These are phyloP conservation scores for Notodonta dromedarius DNA, from an alignment of 2,888 invertebrate species.

Conservation along the genomic window DNA sequence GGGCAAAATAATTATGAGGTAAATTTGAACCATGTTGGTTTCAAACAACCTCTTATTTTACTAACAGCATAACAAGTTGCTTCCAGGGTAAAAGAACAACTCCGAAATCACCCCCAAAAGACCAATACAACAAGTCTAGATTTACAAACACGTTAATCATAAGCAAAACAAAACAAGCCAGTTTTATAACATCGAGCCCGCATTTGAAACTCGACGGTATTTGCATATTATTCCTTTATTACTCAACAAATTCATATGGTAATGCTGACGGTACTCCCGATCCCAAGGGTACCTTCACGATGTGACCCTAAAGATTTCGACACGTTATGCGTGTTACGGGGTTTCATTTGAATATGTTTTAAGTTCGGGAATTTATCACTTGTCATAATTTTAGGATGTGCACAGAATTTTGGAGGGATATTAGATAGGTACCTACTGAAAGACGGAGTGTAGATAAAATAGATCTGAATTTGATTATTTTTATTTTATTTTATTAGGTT, in stretches of 20 bases:
- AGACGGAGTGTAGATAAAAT: too few relatives aligned
- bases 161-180: constrained; percentile 46
- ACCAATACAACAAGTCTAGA: constrained; percentile 40
- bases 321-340: constrained; percentile 45
- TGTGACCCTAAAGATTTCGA: constrained; percentile 59
- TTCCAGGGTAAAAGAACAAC: neutral
- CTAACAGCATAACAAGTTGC: neutral
- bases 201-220: constrained; percentile 54
- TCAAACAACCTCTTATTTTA: neutral
- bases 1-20: too few relatives aligned
- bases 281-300: constrained; percentile 55
- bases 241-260: constrained; percentile 75
- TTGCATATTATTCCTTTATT: constrained; percentile 81
- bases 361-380: constrained; percentile 37
- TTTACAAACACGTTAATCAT: constrained; percentile 53
- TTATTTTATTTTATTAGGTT: too few relatives aligned
- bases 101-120: constrained; percentile 12
- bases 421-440: neutral
- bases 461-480: too few relatives aligned
- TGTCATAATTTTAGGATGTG: neutral
- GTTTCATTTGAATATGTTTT: constrained; percentile 46
- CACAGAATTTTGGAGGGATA: neutral
- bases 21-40: too few relatives aligned
- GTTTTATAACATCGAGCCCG: constrained; percentile 50
- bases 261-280: constrained; percentile 66